Evolutionary conservation across 2,888 invertebrate genomes (phyloP), one percentile per base, ranked within the genome.

Genomic region (Mellilla xanthometata): DNA sequence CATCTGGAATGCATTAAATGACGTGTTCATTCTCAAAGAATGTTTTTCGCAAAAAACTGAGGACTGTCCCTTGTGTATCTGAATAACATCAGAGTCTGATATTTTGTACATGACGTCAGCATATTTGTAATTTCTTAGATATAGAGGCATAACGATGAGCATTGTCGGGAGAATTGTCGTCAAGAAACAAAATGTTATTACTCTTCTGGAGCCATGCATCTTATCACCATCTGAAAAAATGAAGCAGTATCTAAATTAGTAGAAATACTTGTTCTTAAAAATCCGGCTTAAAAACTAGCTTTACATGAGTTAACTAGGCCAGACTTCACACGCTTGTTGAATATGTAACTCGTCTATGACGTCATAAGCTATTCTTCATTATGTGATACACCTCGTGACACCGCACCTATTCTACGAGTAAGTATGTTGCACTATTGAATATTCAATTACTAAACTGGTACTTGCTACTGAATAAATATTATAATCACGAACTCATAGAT

Each of bases 41-140:
- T 96, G 95, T 62, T 92, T 92, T 82, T 95, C 88, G 76, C 96
- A 96, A 86, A 96, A 96, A 63, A 96, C 84, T 28, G 95, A 93
- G 6, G 96, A 96, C 52, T 96, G 93, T 24, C 96, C 96, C 78
- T 95, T 94, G 48, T 93, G 93, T 52, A 96, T 94, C 74, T 95
- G 95, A 36, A 96, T 90, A 10, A 96, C 94, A 81, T 96, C 96
- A 0, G 96, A 96, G 76, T 96, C 96, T 5, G 95, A 94, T 58
- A 96, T 94, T 55, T 92, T 92, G 67, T 95, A 95, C 54, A 91
- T 90, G 12, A 95, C 94, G 89, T 95, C 95, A 19, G 94, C 94
- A 82, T 95, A 96, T 38, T 92, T 91, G 50, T 92, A 92, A 76
- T 95, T 95, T 32, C 95, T 90, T 55, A 96, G 84, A 76, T 96